These are phyloP conservation scores for Aphaenogaster floridana DNA, from an alignment of 1,140 invertebrate genomes.

Conservation along the genomic window DNA sequence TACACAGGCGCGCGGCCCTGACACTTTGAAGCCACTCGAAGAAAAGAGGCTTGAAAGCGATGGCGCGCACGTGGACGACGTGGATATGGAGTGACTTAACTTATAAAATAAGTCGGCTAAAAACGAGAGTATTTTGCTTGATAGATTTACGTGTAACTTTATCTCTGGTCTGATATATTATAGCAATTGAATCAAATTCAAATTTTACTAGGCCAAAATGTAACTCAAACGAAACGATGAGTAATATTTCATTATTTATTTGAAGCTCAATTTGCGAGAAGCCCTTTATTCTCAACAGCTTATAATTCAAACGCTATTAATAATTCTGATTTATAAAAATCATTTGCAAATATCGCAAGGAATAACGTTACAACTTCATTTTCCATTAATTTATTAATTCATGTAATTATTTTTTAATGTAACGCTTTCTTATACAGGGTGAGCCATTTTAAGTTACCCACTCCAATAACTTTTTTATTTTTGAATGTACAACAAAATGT, in stretches of 20 bases:
- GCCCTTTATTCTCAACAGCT: neutral
- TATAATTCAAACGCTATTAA: constrained; percentile 1
- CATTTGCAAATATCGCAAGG: neutral
- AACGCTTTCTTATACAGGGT: too few relatives aligned
- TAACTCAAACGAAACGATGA: neutral
- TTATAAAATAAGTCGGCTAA: neutral
- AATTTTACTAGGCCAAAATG: constrained; percentile 2
- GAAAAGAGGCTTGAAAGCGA: constrained; percentile 37
- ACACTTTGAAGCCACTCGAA: constrained; percentile 47
- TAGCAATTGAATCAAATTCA: neutral
- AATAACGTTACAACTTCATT: neutral
- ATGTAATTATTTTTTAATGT: neutral
- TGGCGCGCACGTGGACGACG: neutral
- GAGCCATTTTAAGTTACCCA: too few relatives aligned
- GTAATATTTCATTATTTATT: constrained; percentile 22
- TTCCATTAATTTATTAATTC: neutral
- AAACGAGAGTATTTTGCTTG: neutral
- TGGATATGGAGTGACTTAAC: constrained; percentile 1
- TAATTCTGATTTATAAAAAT: neutral
- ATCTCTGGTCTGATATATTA: neutral
- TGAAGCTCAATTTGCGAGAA: constrained; percentile 9
- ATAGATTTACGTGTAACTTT: neutral
- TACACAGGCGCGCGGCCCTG: constrained; percentile 29
- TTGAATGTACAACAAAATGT: too few relatives aligned
- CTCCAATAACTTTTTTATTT: too few relatives aligned